Evolutionary conservation across 2,113 vertebrate species (phyloP), one percentile per base, ranked within the genome.

Genomic region (Entelurus aequoreus): DNA sequence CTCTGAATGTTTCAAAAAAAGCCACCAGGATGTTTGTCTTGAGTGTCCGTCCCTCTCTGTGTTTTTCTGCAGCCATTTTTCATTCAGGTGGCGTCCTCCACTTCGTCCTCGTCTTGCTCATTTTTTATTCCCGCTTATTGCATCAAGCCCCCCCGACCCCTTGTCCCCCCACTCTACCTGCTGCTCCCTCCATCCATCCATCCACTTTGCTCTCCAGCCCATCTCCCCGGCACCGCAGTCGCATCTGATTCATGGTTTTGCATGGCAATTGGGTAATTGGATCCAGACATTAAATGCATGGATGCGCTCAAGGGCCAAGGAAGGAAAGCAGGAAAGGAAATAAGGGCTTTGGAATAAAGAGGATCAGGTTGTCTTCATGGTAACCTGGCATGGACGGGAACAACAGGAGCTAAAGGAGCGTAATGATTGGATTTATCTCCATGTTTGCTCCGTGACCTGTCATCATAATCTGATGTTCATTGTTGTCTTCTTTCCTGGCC

Each of bases 61-160:
- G 51, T 8, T 14, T 36, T 35, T 57, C 54, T 7, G 13, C 16
- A 1, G 11, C 44, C 47, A 47, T 48, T 48, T 48, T 48, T 49
- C 58, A 48, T 21, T 12, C 28, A 2, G 8, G 42, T 12, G 42
- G 42, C 11, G 42, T 46, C 58, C 8, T 60, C 12, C 42, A 47
- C 46, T 48, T 58, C 38, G 44, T 21, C n/a, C 13, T 36, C 47
- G 15, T 10, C 21, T 37, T 5, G 21, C 44, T 48, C 47, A 48
- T 60, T 48, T 48, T 60, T 60, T 47, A 60, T 60, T 60, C 57
- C 42, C 9, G 21, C 28, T 48, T 60, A 60, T 60, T 60, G 42
- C 35, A 60, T 60, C 58, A 49, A 48, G 42, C 46, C n/a, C 42
- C 40, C 14, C 54, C 55, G 4, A 5, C 16, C 36, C 36, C 14